Percentiles rank a stretch among this genome's conserved stretches.
Evolutionary conservation across 2,113 vertebrate genomes (phyloP).

Genomic region (Psilopsiagon aymara): DNA sequence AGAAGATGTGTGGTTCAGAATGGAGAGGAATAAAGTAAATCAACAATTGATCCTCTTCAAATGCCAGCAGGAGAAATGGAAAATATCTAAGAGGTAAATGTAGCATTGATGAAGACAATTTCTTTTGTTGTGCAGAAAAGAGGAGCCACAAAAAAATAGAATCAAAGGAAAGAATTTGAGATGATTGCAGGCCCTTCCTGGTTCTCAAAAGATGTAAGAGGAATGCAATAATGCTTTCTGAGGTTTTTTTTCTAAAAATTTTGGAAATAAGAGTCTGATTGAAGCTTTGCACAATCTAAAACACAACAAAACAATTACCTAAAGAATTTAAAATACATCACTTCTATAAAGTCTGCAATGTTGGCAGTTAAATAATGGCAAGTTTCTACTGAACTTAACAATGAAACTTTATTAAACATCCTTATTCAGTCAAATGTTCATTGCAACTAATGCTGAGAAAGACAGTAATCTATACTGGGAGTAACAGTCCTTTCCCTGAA

Average conservation of each 20-base stretch:
- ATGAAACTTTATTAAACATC: neutral
- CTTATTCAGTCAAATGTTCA: neutral
- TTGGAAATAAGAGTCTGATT: neutral
- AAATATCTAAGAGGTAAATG: neutral
- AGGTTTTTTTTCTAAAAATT: neutral
- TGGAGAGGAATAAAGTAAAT: neutral
- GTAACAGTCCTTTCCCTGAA: neutral
- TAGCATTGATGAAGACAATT: slow-evolving; percentile 7
- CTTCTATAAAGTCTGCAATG: neutral
- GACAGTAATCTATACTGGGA: neutral
- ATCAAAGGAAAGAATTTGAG: neutral
- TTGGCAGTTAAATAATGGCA: neutral
- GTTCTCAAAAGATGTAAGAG: neutral
- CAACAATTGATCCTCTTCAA: neutral
- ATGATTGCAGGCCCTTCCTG: neutral
- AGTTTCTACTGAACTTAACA: neutral
- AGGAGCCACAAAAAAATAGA: neutral
- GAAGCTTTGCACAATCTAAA: neutral
- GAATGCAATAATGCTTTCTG: neutral
- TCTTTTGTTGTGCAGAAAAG: neutral
- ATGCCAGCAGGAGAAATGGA: neutral
- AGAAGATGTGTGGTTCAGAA: neutral
- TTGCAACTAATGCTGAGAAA: neutral
- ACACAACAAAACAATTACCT: neutral
- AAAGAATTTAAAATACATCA: neutral